phyloP scores from a whole-genome alignment of 2,797 vertebrate genomes.

The Gymnothorax javanicus region DNA sequence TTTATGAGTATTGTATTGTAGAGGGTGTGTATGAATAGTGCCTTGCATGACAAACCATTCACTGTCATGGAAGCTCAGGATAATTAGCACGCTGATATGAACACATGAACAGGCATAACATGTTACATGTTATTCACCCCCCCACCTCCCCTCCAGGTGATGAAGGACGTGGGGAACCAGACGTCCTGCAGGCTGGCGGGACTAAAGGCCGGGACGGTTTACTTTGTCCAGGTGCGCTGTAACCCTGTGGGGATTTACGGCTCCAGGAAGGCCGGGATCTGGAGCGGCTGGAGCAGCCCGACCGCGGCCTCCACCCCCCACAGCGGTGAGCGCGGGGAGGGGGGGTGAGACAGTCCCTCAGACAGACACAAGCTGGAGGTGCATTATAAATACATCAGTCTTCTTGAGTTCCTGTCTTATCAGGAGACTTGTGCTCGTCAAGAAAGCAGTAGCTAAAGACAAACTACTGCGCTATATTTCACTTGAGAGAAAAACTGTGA shows the following conservation, averaged over 20 bases:
- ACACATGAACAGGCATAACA: background rate
- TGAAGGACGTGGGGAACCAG: constrained; percentile 95
- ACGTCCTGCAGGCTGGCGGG: constrained; percentile 93
- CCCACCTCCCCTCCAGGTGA: constrained; percentile 74
- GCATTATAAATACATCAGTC: no score
- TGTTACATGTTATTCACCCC: no score
- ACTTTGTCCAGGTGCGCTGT: constrained; percentile 96
- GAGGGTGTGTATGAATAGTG: background rate
- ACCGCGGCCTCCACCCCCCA: constrained; percentile 94
- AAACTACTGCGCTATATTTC: no score
- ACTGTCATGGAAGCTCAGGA: background rate
- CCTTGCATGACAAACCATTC: background rate
- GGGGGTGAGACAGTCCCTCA: no score
- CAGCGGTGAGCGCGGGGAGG: constrained; percentile 76
- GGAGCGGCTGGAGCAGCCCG: constrained; percentile 97
- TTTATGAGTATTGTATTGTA: background rate
- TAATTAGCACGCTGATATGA: background rate
- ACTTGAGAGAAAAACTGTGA: no score
- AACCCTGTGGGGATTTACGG: constrained; percentile 96
- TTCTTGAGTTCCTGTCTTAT: no score
- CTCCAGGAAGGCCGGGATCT: constrained; percentile 94
- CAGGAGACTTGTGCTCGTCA: no score
- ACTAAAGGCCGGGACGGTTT: constrained; percentile 90
- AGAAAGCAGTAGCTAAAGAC: no score
- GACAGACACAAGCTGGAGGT: no score